These are phyloP conservation scores for Hiodon tergisus DNA, from an alignment of 2,113 vertebrate genomes.

Conservation along the genomic window DNA sequence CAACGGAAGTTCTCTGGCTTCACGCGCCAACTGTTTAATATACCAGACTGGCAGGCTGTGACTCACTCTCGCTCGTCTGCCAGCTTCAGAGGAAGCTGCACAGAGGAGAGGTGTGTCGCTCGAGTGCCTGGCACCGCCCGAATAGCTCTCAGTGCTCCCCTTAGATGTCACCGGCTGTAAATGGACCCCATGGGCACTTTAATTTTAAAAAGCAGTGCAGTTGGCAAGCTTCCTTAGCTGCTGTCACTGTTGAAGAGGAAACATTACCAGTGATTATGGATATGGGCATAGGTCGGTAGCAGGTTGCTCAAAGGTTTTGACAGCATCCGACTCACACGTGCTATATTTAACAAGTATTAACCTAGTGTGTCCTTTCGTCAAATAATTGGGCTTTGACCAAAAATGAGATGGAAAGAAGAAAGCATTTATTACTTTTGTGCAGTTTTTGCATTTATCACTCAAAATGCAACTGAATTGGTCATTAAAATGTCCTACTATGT, in stretches of 20 bases:
- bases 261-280: not conserved
- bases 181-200: not conserved
- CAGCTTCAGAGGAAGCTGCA: not conserved
- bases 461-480: too few relatives aligned
- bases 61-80: not conserved
- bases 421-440: not conserved
- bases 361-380: too few relatives aligned
- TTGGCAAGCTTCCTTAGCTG: not conserved
- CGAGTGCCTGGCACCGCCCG: not conserved
- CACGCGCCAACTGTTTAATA: not conserved
- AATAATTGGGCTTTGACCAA: too few relatives aligned
- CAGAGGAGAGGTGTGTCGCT: not conserved
- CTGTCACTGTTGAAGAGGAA: not conserved
- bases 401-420: not conserved
- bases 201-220: not conserved
- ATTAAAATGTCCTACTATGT: too few relatives aligned
- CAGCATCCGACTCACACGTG: too few relatives aligned
- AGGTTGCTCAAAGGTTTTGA: not conserved
- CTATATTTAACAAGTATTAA: too few relatives aligned
- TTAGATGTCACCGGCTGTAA: not conserved
- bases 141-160: not conserved
- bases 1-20: not conserved
- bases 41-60: not conserved
- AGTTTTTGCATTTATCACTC: not conserved
- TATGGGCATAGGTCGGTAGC: not conserved